Conservation (phyloP, 2,113 vertebrate genomes). For the Pteropus alecto region DNA sequence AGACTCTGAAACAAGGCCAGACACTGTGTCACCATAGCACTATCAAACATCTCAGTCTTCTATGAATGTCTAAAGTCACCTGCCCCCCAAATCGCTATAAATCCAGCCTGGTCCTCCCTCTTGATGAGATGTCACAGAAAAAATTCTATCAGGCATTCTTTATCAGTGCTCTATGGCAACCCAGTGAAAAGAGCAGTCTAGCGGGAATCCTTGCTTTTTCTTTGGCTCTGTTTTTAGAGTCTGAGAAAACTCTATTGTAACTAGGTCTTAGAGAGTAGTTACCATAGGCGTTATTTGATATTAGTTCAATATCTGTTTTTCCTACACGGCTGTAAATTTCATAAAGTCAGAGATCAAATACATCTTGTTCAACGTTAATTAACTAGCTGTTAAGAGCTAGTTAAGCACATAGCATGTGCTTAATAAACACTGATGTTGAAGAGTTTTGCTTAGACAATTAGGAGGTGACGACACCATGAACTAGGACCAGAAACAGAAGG, state of each 20-base stretch:
- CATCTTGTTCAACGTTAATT: not conserved
- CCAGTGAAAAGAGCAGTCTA: not conserved
- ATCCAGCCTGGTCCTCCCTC: not conserved
- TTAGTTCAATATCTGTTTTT: not conserved
- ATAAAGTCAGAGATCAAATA: not conserved
- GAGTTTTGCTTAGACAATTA: not conserved
- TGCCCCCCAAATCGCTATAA: not conserved
- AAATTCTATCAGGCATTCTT: not conserved
- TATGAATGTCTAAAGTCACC: not conserved
- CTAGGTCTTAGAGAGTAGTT: not conserved
- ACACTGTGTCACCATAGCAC: not conserved
- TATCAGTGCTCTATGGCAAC: not conserved
- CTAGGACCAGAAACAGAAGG: not conserved
- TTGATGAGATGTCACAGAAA: not conserved
- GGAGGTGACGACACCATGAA: not conserved
- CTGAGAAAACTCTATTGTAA: not conserved
- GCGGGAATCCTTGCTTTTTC: not conserved
- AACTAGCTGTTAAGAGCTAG: not conserved
- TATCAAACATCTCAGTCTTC: not conserved
- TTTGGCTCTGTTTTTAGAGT: not conserved
- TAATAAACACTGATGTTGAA: not conserved
- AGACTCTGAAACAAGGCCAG: not conserved
- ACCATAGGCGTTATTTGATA: not conserved
- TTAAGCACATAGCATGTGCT: not conserved
- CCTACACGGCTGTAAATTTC: not conserved